Evolutionary conservation across 1,140 invertebrate genomes (phyloP).

Genomic region (Periplaneta americana): DNA sequence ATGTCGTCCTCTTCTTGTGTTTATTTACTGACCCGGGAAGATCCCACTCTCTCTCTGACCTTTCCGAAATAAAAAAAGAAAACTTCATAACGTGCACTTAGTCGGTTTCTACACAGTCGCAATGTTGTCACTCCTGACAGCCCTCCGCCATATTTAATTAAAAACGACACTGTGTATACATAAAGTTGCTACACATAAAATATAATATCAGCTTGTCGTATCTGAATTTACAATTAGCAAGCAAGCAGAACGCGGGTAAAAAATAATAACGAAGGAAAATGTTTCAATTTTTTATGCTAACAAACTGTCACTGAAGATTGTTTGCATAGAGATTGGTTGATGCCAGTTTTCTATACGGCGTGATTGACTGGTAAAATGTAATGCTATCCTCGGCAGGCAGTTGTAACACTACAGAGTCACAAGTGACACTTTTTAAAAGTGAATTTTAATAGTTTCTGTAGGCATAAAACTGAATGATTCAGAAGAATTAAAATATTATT

Average conservation of each 20-base stretch:
- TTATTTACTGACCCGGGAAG: not conserved
- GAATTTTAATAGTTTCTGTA: no score
- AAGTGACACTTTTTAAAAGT: no score
- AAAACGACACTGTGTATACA: not conserved
- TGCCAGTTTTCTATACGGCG: no score
- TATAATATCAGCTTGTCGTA: not conserved
- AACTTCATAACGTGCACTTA: not conserved
- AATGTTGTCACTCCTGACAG: not conserved
- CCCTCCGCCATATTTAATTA: not conserved
- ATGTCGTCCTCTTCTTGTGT: not conserved
- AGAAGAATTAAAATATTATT: no score
- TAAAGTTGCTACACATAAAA: not conserved
- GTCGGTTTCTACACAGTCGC: not conserved
- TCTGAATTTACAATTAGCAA: not conserved
- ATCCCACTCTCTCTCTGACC: not conserved
- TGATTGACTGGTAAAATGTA: no score
- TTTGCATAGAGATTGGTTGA: no score
- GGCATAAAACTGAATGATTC: no score
- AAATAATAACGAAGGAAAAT: not conserved
- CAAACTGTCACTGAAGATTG: not conserved
- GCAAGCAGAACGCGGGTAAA: not conserved
- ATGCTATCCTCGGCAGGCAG: no score
- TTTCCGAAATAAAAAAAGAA: no score
- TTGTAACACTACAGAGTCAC: no score
- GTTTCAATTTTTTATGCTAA: not conserved